Evolutionary conservation across 2,888 invertebrate genomes (phyloP), one percentile per base, ranked within the genome.

Genomic region (Scaptomyza tumidula): DNA sequence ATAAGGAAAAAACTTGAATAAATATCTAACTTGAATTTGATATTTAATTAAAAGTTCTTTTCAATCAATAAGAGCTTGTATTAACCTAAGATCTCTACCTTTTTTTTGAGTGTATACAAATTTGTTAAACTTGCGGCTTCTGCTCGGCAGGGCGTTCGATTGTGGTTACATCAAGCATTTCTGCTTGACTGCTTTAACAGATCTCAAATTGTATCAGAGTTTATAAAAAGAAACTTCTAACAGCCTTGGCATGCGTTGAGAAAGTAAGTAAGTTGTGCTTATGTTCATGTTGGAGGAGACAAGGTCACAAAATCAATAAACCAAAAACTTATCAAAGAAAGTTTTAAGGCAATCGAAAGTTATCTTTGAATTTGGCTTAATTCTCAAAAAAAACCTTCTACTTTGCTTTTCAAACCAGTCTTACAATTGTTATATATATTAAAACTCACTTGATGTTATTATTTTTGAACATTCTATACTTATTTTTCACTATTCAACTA

Each of bases 51-150:
- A 29, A 29, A 29, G 13, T 35, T 5, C 1, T 24, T 24, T 24
- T 24, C 3, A 24, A 24, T 24, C 24, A 24, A 24, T 24, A 24
- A 24, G 24, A 24, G 24, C 24, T 24, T 24, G 19, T 2, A 19
- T 2, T 19, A 19, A 19, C 19, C 4, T 16, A 7, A 6, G 4
- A 0, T 27, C 27, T 27, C 6, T 6, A 6, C 6, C 2, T 27
- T 16, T 33, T 49, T 6, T 16, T 16, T 16, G 5, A 49, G 49
- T 61, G 46, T 14, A 35, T 41, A 37, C 39, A 31, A 41, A 72
- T 76, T 60, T 77, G 53, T 48, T 37, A 52, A 55, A 57, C 35
- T 76, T 76, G 60, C 61, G 71, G 71, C 71, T 50, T 64, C 27
- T 29, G 71, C 24, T 71, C 53, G 46, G 43, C 46, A 24, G 52